Evolutionary conservation across 2,113 vertebrate species (phyloP), one percentile per base, ranked within the genome.

Genomic region (Scortum barcoo): DNA sequence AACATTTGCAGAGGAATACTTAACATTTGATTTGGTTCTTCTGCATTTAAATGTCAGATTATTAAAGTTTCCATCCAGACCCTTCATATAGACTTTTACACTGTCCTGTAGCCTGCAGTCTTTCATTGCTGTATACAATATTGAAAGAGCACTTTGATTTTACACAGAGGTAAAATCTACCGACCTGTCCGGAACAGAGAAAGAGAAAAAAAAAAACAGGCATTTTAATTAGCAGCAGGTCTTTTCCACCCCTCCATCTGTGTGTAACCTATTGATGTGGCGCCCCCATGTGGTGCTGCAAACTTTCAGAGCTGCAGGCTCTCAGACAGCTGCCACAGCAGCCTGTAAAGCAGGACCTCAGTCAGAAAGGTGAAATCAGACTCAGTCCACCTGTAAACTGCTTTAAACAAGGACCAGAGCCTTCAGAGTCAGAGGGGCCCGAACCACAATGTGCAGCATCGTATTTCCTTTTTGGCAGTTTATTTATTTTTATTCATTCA

Each of bases 231-330:
- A 69, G 63, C 63, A 86, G 62, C 83, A 80, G 50, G 76, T 84
- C 78, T 17, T n/a, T 53, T 30, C 10, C 33, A 20, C 13, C 1
- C 48, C 42, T 24, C 20, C 63, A 5, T 42, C 44, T 24, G 11
- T 69, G 9, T 63, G 7, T 76, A 71, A 60, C n/a, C 36, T 76
- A 30, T 46, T 53, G 74, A 54, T 83, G 46, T 90, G 86, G 88
- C 92, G 94, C 95, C 94, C 91, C 87, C 95, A 66, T 70, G 91
- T 93, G 95, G 90, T 24, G n/a, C 1, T 22, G 22, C 48, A 65
- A 86, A 86, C 83, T 89, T 88, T 89, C 51, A 67, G 30, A 12
- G 46, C 51, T n/a, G 56, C 20, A 19, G 63, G 48, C 19, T 7
- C 0, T 2, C 30, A 19, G 26, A 40, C 63, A 22, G 58, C 22